Evolutionary conservation across 2,113 vertebrate genomes (phyloP), one percentile per base, ranked within the genome.

Genomic region (Pan paniscus): DNA sequence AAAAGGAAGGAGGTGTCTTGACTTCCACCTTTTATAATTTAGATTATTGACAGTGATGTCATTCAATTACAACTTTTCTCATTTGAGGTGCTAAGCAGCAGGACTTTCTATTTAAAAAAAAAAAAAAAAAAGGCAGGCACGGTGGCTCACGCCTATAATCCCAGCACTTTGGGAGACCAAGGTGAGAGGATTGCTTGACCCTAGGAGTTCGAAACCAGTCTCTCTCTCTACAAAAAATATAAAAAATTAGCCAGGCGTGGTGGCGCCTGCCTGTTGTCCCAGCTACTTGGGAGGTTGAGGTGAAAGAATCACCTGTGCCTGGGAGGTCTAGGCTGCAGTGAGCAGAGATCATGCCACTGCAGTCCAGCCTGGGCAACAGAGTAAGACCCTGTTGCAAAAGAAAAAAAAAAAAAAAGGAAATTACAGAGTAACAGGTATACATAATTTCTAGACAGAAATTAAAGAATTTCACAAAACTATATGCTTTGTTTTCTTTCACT

Each of bases 381-480:
- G 13, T 25, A 13, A 76, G 40, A 76, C 40, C 70, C 20, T 3
- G 12, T 30, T 25, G 30, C 73, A 40, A 8, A 93, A 81, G 72
- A 90, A 9, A 75, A 22, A 48, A 59, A 48, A 38, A 38, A 59
- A 9, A 25, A 32, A 70, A 59, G 84, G 16, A 85, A 81, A 78
- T 93, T 80, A 85, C 12, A 64, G 67, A 68, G 40, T 93, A 89
- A 84, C 14, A 89, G 12, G 5, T 70, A 48, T n/a, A 27, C 46
- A n/a, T 93, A 61, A 82, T 83, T 90, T 95, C 61, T 90, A 97
- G 23, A 93, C 10, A 80, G 59, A 83, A 88, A 85, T 40, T 89
- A 89, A 88, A 94, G n/a, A 84, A 94, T 93, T 79, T 94, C 35
- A 0, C 27, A 85, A 70, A 97, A 75, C 70, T 93, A 2, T 64